Percentiles rank a stretch among this genome's conserved stretches.
phyloP scores from a whole-genome alignment of 2,113 vertebrate genomes.

The Rhabdornis inornatus region DNA sequence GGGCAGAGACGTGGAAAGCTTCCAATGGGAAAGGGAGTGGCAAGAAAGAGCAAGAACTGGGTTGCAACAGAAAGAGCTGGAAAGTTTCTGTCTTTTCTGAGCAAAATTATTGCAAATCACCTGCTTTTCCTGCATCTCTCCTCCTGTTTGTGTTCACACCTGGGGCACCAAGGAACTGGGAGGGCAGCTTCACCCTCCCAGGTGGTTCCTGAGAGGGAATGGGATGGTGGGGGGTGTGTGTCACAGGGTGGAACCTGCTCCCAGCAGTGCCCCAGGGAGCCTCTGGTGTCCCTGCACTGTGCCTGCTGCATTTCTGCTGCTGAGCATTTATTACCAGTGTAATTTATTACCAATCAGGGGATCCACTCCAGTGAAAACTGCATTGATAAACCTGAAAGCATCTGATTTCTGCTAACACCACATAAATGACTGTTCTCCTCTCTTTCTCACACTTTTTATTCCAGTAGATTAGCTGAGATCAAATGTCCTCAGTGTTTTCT shows the following conservation, averaged over 20 bases:
- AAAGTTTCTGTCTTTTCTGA: background rate
- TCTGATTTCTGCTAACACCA: background rate
- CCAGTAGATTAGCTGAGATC: background rate
- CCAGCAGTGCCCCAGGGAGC: background rate
- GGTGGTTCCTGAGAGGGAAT: background rate
- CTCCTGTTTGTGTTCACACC: background rate
- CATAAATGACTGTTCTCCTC: background rate
- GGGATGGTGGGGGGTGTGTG: background rate
- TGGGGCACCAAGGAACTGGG: background rate
- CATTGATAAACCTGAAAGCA: background rate
- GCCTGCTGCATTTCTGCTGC: background rate
- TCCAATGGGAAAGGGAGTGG: constrained; percentile 9
- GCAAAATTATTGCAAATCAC: background rate
- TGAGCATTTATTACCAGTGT: rapidly evolving
- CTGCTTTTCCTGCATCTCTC: background rate
- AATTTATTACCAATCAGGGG: background rate
- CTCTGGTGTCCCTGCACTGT: background rate
- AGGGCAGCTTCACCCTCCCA: background rate
- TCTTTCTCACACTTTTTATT: background rate
- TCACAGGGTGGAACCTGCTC: background rate
- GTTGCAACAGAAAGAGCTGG: background rate
- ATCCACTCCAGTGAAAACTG: background rate
- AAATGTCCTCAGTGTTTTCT: background rate
- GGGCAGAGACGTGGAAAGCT: background rate
- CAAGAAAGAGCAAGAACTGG: background rate